A percentile compares a stretch with the other conserved stretches of the same genome.
Evolutionary conservation across 2,888 invertebrate genomes (phyloP).

Genomic region (Deilephila porcellus): DNA sequence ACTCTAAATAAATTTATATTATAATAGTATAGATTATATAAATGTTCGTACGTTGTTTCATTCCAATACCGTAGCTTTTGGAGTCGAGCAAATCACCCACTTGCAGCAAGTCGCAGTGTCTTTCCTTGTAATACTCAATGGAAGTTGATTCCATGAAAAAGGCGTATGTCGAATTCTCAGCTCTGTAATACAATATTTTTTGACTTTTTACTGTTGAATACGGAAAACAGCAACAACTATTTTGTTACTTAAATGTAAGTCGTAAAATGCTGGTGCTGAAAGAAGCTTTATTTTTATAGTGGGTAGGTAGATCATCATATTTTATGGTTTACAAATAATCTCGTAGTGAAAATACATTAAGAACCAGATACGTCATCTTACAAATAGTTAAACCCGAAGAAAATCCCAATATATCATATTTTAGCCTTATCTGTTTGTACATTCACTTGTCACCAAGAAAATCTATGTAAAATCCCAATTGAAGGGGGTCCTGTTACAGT

Average conservation of each 20-base stretch:
- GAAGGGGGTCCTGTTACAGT: background rate
- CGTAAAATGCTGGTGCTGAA: too few species aligned
- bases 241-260: too few species aligned
- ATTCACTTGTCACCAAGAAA: background rate
- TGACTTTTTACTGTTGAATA: background rate
- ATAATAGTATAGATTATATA: background rate
- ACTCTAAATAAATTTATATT: too few species aligned
- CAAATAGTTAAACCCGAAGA: background rate
- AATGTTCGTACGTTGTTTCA: slow-evolving; percentile 87
- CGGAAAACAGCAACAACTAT: too few species aligned
- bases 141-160: slow-evolving; percentile 96
- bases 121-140: slow-evolving; percentile 92
- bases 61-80: slow-evolving; percentile 95
- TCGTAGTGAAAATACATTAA: too few species aligned
- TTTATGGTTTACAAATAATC: too few species aligned
- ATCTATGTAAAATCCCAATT: background rate
- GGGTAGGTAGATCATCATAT: too few species aligned
- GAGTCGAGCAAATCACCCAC: slow-evolving; percentile 90
- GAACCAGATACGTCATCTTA: background rate
- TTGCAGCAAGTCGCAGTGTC: slow-evolving; percentile 90
- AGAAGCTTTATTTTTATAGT: too few species aligned
- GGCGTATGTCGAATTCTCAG: slow-evolving; percentile 87
- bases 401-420: too few species aligned
- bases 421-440: background rate
- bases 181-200: slow-evolving; percentile 58